Percentiles rank a stretch among this genome's conserved stretches.
These are phyloP conservation scores for Halcyon senegalensis DNA, from an alignment of 2,113 vertebrate species.

Conservation along the genomic window DNA sequence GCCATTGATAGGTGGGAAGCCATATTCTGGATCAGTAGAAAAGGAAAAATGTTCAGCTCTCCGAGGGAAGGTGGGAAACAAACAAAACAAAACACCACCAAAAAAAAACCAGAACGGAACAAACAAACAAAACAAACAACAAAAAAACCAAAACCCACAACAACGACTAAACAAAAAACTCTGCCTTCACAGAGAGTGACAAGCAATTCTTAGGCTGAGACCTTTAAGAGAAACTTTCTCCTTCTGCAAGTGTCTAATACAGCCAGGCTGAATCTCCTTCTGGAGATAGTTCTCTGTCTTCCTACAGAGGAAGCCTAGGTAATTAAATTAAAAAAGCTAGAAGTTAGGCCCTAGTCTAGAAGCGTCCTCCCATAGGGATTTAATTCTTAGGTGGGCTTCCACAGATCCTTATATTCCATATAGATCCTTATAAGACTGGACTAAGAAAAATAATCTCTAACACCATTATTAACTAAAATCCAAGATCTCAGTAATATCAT, in stretches of 20 bases:
- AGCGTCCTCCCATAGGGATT: neutral
- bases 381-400: neutral
- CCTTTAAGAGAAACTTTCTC: neutral
- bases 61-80: too few relatives aligned
- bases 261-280: neutral
- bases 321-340: neutral
- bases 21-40: neutral
- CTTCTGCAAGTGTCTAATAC: neutral
- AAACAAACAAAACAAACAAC: neutral
- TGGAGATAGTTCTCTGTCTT: neutral
- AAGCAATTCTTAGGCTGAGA: neutral
- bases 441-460: neutral
- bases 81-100: too few relatives aligned
- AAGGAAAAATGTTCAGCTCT: neutral
- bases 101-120: too few relatives aligned
- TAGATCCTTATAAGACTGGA: neutral
- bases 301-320: neutral
- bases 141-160: neutral
- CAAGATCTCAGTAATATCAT: neutral
- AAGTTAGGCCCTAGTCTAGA: neutral
- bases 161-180: neutral
- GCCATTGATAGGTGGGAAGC: neutral
- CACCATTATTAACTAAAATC: neutral
- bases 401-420: neutral
- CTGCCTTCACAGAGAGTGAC: neutral